A percentile compares a stretch with the other conserved stretches of the same genome.
Conservation (phyloP, 23 tunicate genomes). For the Trididemnum miniatum region DNA sequence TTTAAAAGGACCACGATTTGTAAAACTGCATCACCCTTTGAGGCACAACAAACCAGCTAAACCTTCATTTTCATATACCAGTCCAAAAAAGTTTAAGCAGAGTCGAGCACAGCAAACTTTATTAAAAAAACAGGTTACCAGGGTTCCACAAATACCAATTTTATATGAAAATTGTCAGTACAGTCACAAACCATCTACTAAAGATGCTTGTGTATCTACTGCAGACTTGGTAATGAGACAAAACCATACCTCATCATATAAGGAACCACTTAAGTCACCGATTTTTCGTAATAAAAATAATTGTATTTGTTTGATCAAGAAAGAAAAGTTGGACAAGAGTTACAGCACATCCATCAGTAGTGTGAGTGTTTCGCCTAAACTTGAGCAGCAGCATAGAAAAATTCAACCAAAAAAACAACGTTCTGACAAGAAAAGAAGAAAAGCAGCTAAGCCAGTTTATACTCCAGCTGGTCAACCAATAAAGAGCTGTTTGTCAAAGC, state of each 20-base stretch:
- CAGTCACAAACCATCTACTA: not conserved
- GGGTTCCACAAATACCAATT: no score
- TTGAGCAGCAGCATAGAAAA: not conserved
- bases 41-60: no score
- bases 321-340: not conserved
- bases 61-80: no score
- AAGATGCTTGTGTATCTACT: conserved; percentile 1
- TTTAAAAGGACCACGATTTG: no score
- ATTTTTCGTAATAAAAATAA: not conserved
- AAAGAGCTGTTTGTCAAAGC: not conserved
- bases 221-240: not conserved
- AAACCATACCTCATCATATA: not conserved
- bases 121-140: no score
- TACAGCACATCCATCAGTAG: not conserved
- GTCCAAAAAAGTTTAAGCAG: no score
- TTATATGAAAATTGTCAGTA: no score
- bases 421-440: not conserved
- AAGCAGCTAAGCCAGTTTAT: not conserved
- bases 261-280: not conserved
- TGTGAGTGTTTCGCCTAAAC: not conserved
- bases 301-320: not conserved
- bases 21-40: no score
- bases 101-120: no score
- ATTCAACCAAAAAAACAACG: not conserved
- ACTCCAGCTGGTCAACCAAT: not conserved